Base-by-base conservation (phyloP, 2,888 invertebrate species). In the Tortrix viridana region DNA sequence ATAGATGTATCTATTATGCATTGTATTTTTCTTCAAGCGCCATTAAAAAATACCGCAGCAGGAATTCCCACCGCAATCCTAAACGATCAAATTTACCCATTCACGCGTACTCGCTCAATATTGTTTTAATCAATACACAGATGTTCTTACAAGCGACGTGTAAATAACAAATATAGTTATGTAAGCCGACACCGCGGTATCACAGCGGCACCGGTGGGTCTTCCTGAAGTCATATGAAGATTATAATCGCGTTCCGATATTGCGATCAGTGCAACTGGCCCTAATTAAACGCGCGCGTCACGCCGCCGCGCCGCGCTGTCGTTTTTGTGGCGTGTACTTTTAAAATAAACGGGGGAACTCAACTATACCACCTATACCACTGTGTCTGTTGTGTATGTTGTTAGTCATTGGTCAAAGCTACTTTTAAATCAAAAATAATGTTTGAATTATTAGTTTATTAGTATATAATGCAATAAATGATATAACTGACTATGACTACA, bases 191-290 rank as follows among this genome's bases (percentile, higher is more conserved):
- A 81, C 83, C 75, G 73, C 49, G 72, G 87, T 90, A 89, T 91
- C 89, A 89, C 83, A 77, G 76, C 79, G 64, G 75, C 86, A 85
- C 67, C 71, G 76, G 75, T 81, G 81, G 81, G 92, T 81, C 91
- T 92, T 92, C 92, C 74, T 80, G 92, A 92, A 92, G 92, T 87
- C 92, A 88, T 92, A 92, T 82, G 86, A 86, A 84, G 82, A 88
- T 88, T 86, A 92, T 92, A 92, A 92, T 92, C 92, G 89, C 92
- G 89, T 92, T 91, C 82, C 88, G 85, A 91, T 91, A 91, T 89
- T 82, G 81, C 87, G 87, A 92, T 91, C 88, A 84, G 77, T 89
- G 89, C 89, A 90, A 73, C 82, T 87, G 89, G 76, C 91, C 91
- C 84, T 91, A 92, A 92, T 92, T 91, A 88, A 88, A 84, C 74